Evolutionary conservation across 2,797 vertebrate species (phyloP).

Genomic region (Halcyon leucocephala): DNA sequence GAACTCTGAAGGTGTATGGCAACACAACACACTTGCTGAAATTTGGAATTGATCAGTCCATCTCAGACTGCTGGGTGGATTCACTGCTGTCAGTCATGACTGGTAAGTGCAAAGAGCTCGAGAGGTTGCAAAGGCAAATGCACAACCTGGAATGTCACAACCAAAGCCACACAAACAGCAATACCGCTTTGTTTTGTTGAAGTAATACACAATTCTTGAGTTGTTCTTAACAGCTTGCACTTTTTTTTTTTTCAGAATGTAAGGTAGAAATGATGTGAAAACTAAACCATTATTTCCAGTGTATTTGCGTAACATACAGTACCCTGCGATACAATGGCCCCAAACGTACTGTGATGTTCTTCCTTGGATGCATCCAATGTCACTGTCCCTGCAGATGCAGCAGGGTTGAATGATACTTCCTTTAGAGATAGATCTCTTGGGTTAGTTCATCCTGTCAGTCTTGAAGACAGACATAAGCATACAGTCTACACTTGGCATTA

Average conservation of each 20-base stretch:
- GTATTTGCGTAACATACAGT: background rate
- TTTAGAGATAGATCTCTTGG: background rate
- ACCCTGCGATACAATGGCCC: too few relatives aligned
- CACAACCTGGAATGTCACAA: background rate
- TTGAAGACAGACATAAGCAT: background rate
- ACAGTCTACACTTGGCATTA: background rate
- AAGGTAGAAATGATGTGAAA: background rate
- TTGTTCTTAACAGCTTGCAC: background rate
- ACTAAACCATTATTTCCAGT: background rate
- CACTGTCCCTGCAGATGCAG: background rate
- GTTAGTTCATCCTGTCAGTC: background rate
- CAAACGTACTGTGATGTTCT: background rate
- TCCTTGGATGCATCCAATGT: background rate
- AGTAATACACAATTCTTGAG: background rate
- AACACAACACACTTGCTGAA: background rate
- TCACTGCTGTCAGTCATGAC: too few relatives aligned
- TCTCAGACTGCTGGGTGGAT: background rate
- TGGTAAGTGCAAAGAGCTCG: background rate
- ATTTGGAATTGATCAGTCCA: background rate
- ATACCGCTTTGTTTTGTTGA: fast-evolving
- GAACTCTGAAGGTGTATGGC: background rate
- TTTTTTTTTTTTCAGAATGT: background rate
- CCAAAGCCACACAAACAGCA: background rate
- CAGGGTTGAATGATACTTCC: background rate
- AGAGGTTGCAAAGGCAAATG: background rate